Conservation (phyloP, 2,888 invertebrate species). For the Synergus itoensis region DNA sequence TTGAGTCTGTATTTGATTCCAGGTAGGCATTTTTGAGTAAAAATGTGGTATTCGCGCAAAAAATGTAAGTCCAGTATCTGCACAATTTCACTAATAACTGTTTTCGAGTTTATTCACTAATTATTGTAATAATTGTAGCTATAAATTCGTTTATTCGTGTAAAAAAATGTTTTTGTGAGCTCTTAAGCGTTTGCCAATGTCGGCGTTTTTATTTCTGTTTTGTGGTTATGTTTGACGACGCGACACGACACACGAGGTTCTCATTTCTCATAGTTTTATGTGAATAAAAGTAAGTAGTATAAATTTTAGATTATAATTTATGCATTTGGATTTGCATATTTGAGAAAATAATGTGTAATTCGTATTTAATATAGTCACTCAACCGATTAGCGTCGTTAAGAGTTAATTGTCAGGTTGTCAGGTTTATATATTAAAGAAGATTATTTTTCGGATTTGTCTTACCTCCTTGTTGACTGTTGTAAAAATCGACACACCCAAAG, state of each 20-base stretch:
- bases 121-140: not conserved
- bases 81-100: not conserved
- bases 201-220: constrained; percentile 17
- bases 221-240: constrained; percentile 2
- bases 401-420: not conserved
- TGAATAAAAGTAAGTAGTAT: not conserved
- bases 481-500: not conserved
- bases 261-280: not conserved
- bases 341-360: not conserved
- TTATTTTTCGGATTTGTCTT: not conserved
- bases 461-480: not conserved
- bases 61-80: not conserved
- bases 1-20: constrained; percentile 96
- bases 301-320: not conserved
- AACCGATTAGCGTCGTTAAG: constrained; percentile 14
- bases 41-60: not conserved
- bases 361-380: constrained; percentile 19
- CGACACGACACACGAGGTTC: constrained; percentile 3
- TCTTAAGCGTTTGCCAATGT: not conserved
- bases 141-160: not conserved
- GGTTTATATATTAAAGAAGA: not conserved
- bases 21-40: constrained; percentile 87
- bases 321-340: not conserved
- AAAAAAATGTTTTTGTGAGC: too few relatives aligned
- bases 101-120: not conserved